These are phyloP conservation scores for Chalcosyrphus nemorum DNA, from an alignment of 2,888 invertebrate genomes.

Conservation along the genomic window DNA sequence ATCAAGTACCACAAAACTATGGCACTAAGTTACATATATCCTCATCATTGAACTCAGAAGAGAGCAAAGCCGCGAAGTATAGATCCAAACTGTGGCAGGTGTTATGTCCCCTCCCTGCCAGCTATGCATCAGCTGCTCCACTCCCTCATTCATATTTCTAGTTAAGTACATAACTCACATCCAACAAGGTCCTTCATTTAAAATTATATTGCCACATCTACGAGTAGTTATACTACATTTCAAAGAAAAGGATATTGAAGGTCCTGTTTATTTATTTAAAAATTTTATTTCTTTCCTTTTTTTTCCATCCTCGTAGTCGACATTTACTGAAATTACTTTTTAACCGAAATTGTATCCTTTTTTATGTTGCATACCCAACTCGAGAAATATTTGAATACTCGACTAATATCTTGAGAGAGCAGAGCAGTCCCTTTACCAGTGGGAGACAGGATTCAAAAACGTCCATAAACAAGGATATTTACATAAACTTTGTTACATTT, in stretches of 20 bases:
- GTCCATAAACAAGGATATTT: constrained; percentile 19
- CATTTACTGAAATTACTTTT: constrained; percentile 12
- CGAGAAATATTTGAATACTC: constrained; percentile 22
- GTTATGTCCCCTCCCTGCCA: too few relatives aligned
- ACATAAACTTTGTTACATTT: constrained; percentile 1
- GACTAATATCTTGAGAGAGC: background rate
- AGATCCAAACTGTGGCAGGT: too few relatives aligned
- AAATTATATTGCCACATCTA: background rate
- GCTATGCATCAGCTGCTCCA: too few relatives aligned
- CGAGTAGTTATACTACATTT: background rate
- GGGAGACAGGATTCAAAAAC: constrained; percentile 1
- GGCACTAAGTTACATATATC: too few relatives aligned
- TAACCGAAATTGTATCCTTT: constrained; percentile 12
- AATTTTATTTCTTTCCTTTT: background rate
- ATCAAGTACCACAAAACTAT: too few relatives aligned
- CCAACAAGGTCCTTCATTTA: too few relatives aligned
- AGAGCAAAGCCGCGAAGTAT: too few relatives aligned
- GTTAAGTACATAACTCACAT: too few relatives aligned
- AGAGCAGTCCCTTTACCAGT: background rate
- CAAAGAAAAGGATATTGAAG: background rate
- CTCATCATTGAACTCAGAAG: too few relatives aligned
- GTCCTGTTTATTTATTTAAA: background rate
- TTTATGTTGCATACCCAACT: background rate
- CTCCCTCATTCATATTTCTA: too few relatives aligned
- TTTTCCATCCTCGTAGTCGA: background rate